Evolutionary conservation across 2,888 invertebrate genomes (phyloP).

Genomic region (Autographa gamma): DNA sequence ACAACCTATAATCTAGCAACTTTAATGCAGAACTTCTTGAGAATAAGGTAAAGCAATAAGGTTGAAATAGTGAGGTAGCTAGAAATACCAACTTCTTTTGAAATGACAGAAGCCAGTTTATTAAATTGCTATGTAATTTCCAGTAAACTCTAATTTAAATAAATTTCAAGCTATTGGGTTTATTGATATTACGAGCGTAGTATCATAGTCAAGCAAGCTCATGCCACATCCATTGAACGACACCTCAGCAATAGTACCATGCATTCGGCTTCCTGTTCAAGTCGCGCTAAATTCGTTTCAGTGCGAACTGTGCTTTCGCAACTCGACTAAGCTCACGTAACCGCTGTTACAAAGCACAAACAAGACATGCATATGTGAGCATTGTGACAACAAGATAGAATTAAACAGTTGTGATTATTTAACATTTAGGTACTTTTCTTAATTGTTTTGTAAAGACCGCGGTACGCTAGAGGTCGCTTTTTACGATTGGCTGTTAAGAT

Average conservation of each 20-base stretch:
- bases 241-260: constrained; percentile 55
- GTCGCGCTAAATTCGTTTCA: constrained; percentile 81
- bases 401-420: constrained; percentile 29
- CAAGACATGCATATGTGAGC: constrained; percentile 59
- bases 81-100: too few relatives aligned
- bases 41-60: too few relatives aligned
- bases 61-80: too few relatives aligned
- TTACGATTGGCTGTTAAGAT: neutral
- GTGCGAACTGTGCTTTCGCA: constrained; percentile 79
- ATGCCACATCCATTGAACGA: constrained; percentile 62
- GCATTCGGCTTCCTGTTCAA: constrained; percentile 75
- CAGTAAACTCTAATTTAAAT: too few relatives aligned
- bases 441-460: neutral
- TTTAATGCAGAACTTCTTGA: too few relatives aligned
- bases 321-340: constrained; percentile 82
- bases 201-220: neutral
- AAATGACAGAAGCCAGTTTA: too few relatives aligned
- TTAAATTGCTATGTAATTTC: too few relatives aligned
- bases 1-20: too few relatives aligned
- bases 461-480: neutral
- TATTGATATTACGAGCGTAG: neutral
- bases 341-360: constrained; percentile 74
- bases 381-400: constrained; percentile 42
- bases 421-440: constrained; percentile 9
- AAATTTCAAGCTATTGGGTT: neutral